Conservation (phyloP, 2,113 vertebrate genomes). For the Dicentrarchus labrax region DNA sequence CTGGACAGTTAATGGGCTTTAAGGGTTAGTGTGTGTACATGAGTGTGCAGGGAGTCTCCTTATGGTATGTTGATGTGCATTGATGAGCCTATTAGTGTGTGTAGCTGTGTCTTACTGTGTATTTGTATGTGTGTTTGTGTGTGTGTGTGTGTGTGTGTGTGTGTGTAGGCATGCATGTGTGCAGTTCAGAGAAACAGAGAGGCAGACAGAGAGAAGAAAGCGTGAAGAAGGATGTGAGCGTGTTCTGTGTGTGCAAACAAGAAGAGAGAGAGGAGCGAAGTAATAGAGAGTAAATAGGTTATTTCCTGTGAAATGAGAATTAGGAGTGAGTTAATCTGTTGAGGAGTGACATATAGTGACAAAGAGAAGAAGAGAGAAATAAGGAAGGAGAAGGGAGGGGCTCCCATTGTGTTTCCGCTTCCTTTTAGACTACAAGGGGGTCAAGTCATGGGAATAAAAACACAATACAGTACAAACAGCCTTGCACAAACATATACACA, state of each 20-base stretch:
- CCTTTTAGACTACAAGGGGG: slow-evolving; percentile 75
- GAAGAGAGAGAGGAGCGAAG: slow-evolving; percentile 65
- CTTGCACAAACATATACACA: slow-evolving; percentile 55
- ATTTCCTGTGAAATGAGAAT: slow-evolving; percentile 88
- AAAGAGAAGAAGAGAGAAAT: slow-evolving; percentile 58
- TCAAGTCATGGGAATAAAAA: slow-evolving; percentile 78
- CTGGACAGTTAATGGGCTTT: slow-evolving; percentile 74
- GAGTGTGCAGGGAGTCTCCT: slow-evolving; percentile 54
- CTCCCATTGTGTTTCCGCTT: slow-evolving; percentile 78
- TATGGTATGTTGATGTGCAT: slow-evolving; percentile 51
- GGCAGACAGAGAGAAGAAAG: slow-evolving; percentile 55
- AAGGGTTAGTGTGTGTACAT: slow-evolving; percentile 50
- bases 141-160: slow-evolving; percentile 27
- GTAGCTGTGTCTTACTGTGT: slow-evolving; percentile 41
- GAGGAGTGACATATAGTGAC: slow-evolving; percentile 73
- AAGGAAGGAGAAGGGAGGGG: slow-evolving; percentile 45
- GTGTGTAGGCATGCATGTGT: slow-evolving; percentile 55
- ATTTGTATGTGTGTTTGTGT: slow-evolving; percentile 13
- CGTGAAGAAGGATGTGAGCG: slow-evolving; percentile 54
- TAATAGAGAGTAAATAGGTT: slow-evolving; percentile 80
- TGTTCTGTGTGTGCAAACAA: slow-evolving; percentile 74
- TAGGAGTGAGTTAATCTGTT: slow-evolving; percentile 84
- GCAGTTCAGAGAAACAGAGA: slow-evolving; percentile 58
- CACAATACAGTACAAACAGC: slow-evolving; percentile 66
- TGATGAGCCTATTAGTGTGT: slow-evolving; percentile 54